Evolutionary conservation across 2,888 invertebrate genomes (phyloP), one percentile per base, ranked within the genome.

Genomic region (Drosophila peninsularis): DNA sequence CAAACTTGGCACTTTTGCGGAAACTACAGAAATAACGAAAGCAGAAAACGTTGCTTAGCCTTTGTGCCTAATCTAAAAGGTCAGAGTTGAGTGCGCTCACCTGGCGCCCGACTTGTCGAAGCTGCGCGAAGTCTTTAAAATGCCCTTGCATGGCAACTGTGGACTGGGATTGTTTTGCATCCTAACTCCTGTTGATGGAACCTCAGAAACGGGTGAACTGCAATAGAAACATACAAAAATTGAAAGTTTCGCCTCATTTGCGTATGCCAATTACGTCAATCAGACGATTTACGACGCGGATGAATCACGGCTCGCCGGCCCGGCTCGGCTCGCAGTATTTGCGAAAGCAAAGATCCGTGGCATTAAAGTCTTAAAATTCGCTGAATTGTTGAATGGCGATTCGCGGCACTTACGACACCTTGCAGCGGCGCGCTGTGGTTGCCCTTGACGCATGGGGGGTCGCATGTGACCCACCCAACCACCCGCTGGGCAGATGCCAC

Each of bases 91-190:
- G 5, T n/a, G 34, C 21, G 36, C 53, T 90, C 91, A 93, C 93
- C 94, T 92, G 66, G 92, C 90, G 21, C 91, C 91, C 37, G 92
- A 90, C 58, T 95, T 95, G 92, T 98, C 98, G 91, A 98, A 96
- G 93, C 98, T 98, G 81, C 97, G 96, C 11, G 98, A 97, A 70
- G 96, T 96, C 93, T 98, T 98, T 69, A 98, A 93, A 91, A 98
- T 98, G 84, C 98, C 97, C 94, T 98, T 92, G 82, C 92, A 92
- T 66, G 93, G 93, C 73, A 92, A 89, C 82, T 92, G 92, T 60
- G 92, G 91, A 71, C 92, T 92, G 60, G 91, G 91, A 63, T 91
- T 90, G 72, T 91, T 92, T 86, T 92, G 92, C 91, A 92, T 92
- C 57, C 55, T 83, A 57, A 61, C 55, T 30, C 30, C 30, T 21